These are phyloP conservation scores for Tetranychus urticae DNA, from an alignment of 1,140 invertebrate genomes.

Conservation along the genomic window DNA sequence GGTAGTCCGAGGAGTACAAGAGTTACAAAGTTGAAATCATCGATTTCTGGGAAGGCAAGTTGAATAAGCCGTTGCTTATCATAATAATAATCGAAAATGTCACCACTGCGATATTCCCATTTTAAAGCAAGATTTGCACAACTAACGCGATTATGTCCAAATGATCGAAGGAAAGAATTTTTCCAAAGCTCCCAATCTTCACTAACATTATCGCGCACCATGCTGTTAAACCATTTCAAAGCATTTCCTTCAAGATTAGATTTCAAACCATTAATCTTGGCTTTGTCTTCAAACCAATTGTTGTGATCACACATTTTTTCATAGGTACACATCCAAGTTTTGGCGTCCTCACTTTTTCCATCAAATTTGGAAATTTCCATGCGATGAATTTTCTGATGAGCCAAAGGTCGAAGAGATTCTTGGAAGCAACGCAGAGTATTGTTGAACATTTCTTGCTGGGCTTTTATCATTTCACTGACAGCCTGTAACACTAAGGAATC, in stretches of 20 bases:
- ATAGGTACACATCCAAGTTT: neutral
- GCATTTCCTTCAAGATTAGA: neutral
- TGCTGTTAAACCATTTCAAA: neutral
- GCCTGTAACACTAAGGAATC: neutral
- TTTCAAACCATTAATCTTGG: neutral
- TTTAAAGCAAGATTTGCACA: neutral
- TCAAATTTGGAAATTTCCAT: conserved; percentile 2
- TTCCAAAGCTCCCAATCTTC: neutral
- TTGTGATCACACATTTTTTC: neutral
- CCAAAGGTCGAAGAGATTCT: neutral
- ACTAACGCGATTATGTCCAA: neutral
- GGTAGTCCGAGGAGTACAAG: neutral
- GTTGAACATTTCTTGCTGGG: neutral
- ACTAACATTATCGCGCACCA: neutral
- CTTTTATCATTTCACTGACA: neutral
- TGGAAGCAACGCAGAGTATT: neutral
- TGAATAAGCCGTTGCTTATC: neutral
- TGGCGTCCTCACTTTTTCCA: neutral
- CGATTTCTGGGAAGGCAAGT: neutral
- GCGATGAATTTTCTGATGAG: neutral
- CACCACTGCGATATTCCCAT: neutral
- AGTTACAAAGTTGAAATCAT: neutral
- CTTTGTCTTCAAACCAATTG: neutral
- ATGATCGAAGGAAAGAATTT: neutral
- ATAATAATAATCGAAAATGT: neutral